Conservation (phyloP, 2,888 invertebrate species). For the Periphyllus acericola region DNA sequence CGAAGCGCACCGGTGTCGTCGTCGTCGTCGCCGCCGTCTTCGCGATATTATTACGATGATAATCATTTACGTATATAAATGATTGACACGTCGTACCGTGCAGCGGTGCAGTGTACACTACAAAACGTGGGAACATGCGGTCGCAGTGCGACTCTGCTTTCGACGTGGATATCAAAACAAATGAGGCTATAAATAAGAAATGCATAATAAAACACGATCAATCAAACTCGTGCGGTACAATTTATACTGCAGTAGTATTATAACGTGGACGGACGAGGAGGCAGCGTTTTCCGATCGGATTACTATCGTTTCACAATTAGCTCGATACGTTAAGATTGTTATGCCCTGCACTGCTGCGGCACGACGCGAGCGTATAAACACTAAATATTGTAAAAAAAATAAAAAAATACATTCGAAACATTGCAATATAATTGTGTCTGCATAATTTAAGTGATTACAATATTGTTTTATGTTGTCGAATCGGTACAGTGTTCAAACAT, state of each 20-base stretch:
- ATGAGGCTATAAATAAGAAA: not conserved
- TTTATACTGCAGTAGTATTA: not conserved
- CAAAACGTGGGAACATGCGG: not conserved
- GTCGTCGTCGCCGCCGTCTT: no score
- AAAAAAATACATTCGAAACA: not conserved
- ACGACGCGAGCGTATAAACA: not conserved
- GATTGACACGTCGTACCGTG: no score
- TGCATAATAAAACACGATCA: not conserved
- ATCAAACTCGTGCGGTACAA: not conserved
- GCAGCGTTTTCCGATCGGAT: not conserved
- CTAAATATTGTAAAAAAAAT: not conserved
- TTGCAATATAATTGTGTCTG: no score
- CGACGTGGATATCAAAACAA: constrained; percentile 26
- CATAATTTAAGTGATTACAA: no score
- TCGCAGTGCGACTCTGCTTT: not conserved
- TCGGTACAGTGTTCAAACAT: not conserved
- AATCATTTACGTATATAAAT: no score
- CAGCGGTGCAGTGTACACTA: no score
- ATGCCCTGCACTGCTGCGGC: not conserved
- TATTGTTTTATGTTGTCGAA: not conserved
- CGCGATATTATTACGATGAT: no score
- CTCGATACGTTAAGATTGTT: not conserved
- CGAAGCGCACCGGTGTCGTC: no score
- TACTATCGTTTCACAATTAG: not conserved
- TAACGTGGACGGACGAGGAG: not conserved